These are phyloP conservation scores for Aporophyla lueneburgensis DNA, from an alignment of 2,888 invertebrate genomes.

Conservation along the genomic window DNA sequence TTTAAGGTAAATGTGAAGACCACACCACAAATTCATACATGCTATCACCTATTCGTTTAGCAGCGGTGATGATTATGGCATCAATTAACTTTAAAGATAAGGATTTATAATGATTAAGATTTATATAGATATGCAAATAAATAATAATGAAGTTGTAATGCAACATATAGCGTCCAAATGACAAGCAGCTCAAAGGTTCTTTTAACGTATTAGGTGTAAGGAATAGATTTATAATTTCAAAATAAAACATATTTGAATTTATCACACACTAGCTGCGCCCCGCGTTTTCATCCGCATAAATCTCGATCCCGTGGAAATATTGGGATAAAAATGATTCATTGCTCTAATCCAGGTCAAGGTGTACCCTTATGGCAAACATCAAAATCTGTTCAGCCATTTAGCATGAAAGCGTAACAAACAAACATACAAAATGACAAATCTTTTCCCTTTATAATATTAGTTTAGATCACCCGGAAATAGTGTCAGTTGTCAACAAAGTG, in stretches of 20 bases:
- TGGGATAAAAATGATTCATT: background rate
- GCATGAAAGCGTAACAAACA: background rate
- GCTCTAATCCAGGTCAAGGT: background rate
- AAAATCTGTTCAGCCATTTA: background rate
- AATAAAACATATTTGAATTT: background rate
- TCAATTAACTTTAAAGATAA: background rate
- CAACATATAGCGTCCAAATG: background rate
- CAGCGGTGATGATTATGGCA: too few species aligned
- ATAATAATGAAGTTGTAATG: background rate
- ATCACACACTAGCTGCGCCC: background rate
- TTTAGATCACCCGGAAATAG: conserved; percentile 29
- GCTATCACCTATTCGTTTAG: too few species aligned
- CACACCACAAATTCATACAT: background rate
- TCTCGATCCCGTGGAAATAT: background rate
- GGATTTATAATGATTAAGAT: background rate
- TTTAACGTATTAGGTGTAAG: background rate
- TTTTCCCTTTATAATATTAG: background rate
- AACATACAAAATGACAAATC: background rate
- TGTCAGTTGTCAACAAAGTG: conserved; percentile 37
- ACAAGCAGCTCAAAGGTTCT: background rate
- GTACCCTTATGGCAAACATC: background rate
- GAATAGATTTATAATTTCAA: too few species aligned
- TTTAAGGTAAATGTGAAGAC: background rate
- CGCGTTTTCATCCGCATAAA: background rate
- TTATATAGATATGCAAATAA: background rate